phyloP scores from a whole-genome alignment of 2,888 invertebrate genomes.

The Julus scanicus region DNA sequence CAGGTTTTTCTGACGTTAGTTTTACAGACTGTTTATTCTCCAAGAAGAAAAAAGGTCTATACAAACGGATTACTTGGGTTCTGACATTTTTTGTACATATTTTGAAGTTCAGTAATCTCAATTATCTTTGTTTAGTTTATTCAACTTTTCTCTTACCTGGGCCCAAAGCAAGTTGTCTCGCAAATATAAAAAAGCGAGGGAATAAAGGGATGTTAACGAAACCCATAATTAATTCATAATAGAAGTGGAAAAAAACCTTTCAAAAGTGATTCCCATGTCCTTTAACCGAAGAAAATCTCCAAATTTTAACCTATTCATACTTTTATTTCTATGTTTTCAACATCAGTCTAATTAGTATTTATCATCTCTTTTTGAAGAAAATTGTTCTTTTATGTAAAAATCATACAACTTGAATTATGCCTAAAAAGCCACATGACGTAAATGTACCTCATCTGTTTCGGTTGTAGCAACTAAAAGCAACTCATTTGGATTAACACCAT shows the following conservation, averaged over 20 bases:
- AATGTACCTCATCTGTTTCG: background rate
- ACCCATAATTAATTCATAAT: background rate
- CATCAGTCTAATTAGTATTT: background rate
- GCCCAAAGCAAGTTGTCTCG: background rate
- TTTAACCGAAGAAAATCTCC: background rate
- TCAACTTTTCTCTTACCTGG: background rate
- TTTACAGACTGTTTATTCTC: background rate
- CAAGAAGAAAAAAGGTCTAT: background rate
- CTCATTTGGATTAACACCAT: no score
- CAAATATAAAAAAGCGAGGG: background rate
- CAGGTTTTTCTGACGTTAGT: background rate
- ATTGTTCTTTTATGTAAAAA: background rate
- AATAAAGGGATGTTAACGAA: background rate
- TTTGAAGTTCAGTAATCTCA: background rate
- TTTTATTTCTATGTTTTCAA: background rate
- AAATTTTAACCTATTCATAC: background rate
- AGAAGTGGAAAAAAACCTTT: background rate
- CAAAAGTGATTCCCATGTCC: background rate
- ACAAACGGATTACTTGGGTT: background rate
- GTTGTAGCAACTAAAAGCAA: no score
- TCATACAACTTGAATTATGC: background rate
- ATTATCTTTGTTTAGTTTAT: background rate
- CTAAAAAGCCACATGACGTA: background rate
- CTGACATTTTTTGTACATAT: background rate
- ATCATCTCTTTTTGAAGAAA: background rate